phyloP scores from a whole-genome alignment of 1,140 invertebrate species.

The Colletes gigas region DNA sequence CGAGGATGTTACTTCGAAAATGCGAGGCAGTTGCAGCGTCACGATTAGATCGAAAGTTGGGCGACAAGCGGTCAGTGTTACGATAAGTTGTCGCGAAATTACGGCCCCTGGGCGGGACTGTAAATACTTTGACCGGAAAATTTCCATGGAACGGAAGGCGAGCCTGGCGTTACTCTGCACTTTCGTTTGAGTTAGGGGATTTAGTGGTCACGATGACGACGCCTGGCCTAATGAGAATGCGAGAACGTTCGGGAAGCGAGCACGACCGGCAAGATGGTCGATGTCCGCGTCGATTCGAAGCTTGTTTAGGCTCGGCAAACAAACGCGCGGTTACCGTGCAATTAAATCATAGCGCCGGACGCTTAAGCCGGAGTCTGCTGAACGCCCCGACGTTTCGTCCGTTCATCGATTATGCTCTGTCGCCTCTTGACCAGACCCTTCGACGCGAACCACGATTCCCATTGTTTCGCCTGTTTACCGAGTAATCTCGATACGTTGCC shows the following conservation, averaged over 20 bases:
- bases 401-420: slow-evolving; percentile 8
- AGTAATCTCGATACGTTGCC: background rate
- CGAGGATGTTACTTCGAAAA: background rate
- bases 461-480: slow-evolving; percentile 6
- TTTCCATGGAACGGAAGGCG: background rate
- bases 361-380: slow-evolving; percentile 13
- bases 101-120: background rate
- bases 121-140: slow-evolving; percentile 24
- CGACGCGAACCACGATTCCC: background rate
- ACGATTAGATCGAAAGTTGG: slow-evolving; percentile 6
- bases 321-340: slow-evolving; percentile 45
- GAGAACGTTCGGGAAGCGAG: slow-evolving; percentile 28
- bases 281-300: slow-evolving; percentile 27
- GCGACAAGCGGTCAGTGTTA: no score
- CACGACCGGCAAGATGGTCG: slow-evolving; percentile 26
- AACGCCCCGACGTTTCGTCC: background rate
- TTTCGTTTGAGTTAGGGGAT: slow-evolving; percentile 46
- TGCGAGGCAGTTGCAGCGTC: background rate
- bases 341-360: slow-evolving; percentile 50
- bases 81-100: slow-evolving; percentile 25
- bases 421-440: background rate
- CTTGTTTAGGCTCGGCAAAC: slow-evolving; percentile 50
- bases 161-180: no score
- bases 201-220: slow-evolving; percentile 8
- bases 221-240: slow-evolving; percentile 41